phyloP scores from a whole-genome alignment of 2,888 invertebrate species.

The Himalopsyche anomala region DNA sequence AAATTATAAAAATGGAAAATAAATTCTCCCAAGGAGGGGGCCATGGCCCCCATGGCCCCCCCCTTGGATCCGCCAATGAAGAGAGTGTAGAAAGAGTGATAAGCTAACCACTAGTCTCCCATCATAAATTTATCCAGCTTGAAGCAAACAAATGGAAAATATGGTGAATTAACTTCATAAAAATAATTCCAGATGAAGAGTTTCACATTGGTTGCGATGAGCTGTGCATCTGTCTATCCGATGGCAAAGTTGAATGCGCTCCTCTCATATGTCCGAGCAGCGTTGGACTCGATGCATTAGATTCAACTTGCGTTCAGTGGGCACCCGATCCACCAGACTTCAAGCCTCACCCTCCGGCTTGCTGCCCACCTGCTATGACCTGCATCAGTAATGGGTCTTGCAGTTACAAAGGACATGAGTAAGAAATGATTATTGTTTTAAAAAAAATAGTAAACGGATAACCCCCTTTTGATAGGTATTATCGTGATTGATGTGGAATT shows the following conservation, averaged over 20 bases:
- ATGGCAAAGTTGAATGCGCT: slow-evolving; percentile 83
- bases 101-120: no score
- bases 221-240: slow-evolving; percentile 85
- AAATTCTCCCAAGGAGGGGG: no score
- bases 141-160: no score
- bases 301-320: slow-evolving; percentile 91
- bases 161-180: background rate
- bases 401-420: slow-evolving; percentile 80
- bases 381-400: slow-evolving; percentile 92
- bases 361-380: slow-evolving; percentile 87
- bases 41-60: no score
- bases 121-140: no score
- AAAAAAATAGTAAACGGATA: no score
- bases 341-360: slow-evolving; percentile 84
- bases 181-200: slow-evolving; percentile 78
- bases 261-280: slow-evolving; percentile 89
- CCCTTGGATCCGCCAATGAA: no score
- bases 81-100: no score
- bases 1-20: no score
- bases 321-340: slow-evolving; percentile 87
- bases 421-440: slow-evolving; percentile 67
- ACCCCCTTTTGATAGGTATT: no score
- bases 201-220: slow-evolving; percentile 90
- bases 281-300: slow-evolving; percentile 89
- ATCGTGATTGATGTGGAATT: no score